Percentiles rank a stretch among this genome's conserved stretches.
phyloP scores from a whole-genome alignment of 2,888 invertebrate species.

The Pristionchus japonicus region DNA sequence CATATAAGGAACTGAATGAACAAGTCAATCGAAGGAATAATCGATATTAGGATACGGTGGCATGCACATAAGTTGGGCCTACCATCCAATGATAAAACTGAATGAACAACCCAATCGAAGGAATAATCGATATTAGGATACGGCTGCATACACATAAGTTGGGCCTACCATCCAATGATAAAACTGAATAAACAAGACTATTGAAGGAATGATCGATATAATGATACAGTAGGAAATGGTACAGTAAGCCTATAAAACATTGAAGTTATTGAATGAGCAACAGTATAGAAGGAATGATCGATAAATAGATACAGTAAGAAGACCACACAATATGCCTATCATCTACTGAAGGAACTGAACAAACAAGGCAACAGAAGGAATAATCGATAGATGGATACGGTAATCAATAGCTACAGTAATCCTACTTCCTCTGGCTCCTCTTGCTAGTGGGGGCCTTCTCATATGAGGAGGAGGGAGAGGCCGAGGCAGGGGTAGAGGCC shows the following conservation, averaged over 20 bases:
- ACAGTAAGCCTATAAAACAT: neutral
- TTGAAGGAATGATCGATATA: neutral
- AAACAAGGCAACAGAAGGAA: neutral
- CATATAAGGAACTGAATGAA: neutral
- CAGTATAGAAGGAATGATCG: neutral
- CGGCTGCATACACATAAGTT: too few species aligned
- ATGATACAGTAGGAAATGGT: neutral
- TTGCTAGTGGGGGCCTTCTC: conserved; percentile 16
- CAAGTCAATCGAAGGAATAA: neutral
- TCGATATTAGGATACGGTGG: neutral
- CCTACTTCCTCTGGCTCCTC: neutral
- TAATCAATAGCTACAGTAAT: neutral
- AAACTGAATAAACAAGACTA: neutral
- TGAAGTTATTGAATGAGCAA: too few species aligned
- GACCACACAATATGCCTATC: too few species aligned
- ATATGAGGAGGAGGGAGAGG: neutral
- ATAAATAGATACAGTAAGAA: too few species aligned
- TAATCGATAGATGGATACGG: neutral
- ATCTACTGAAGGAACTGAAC: neutral
- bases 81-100: neutral
- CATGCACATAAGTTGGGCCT: too few species aligned
- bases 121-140: neutral
- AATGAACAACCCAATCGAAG: neutral
- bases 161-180: neutral
- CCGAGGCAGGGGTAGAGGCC: neutral